A percentile compares a stretch with the other conserved stretches of the same genome.
phyloP scores from a whole-genome alignment of 2,797 vertebrate species.

The Chelidonichthys spinosus region DNA sequence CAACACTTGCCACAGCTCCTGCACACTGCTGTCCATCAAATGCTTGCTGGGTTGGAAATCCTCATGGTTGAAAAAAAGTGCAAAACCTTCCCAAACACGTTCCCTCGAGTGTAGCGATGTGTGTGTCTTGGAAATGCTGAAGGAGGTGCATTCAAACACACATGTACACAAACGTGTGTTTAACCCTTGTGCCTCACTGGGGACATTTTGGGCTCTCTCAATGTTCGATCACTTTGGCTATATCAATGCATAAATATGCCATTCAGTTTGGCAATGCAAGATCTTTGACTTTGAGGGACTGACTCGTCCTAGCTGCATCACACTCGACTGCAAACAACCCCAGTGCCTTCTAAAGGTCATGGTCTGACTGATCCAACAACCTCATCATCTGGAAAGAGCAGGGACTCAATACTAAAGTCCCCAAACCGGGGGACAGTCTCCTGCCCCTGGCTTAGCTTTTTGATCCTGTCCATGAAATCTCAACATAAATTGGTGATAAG shows the following conservation, averaged over 20 bases:
- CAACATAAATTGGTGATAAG: too few relatives aligned
- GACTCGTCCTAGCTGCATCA: too few relatives aligned
- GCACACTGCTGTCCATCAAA: constrained; percentile 31
- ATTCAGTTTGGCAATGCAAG: too few relatives aligned
- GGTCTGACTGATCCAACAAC: too few relatives aligned
- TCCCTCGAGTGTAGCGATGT: neutral
- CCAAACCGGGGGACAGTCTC: too few relatives aligned
- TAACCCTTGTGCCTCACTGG: neutral
- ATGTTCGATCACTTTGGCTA: neutral
- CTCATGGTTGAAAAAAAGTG: constrained; percentile 8
- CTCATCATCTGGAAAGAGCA: too few relatives aligned
- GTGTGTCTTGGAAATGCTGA: neutral
- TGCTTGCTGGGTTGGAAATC: constrained; percentile 22
- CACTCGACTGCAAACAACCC: too few relatives aligned
- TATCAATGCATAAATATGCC: neutral
- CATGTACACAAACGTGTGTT: neutral
- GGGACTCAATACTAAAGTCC: too few relatives aligned
- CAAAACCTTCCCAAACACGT: constrained; percentile 17
- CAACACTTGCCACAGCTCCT: constrained; percentile 2
- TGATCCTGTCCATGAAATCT: too few relatives aligned
- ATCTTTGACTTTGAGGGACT: too few relatives aligned
- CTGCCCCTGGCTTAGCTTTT: too few relatives aligned
- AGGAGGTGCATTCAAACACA: neutral
- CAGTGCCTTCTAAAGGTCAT: too few relatives aligned
- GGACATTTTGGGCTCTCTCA: neutral